Conservation (phyloP, 2,797 vertebrate genomes). For the Stomatorhinus walkeri region DNA sequence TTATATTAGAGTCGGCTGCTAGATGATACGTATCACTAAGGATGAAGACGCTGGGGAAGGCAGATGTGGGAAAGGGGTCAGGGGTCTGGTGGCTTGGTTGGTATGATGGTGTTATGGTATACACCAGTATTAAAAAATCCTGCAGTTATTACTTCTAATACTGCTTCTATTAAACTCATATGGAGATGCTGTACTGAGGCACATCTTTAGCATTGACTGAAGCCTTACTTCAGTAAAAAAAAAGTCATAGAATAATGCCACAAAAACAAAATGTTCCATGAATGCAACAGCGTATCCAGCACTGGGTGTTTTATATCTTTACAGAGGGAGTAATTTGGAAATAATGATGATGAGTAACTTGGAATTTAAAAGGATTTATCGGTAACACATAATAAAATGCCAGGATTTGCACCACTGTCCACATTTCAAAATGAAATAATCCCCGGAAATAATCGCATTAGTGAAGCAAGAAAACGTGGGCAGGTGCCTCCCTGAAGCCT, state of each 20-base stretch:
- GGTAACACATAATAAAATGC: neutral
- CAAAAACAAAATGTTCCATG: neutral
- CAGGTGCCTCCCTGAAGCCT: neutral
- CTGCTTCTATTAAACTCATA: neutral
- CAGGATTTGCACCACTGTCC: neutral
- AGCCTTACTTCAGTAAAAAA: neutral
- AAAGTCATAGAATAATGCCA: neutral
- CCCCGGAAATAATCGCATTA: neutral
- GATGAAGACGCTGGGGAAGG: slow-evolving; percentile 3
- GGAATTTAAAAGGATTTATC: neutral
- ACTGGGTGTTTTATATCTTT: slow-evolving; percentile 15
- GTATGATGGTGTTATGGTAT: slow-evolving; percentile 40
- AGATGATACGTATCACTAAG: neutral
- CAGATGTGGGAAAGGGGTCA: slow-evolving; percentile 71
- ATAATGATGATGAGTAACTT: neutral
- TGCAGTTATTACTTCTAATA: neutral
- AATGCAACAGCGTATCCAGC: slow-evolving; percentile 44
- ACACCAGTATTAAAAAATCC: neutral
- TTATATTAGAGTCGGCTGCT: neutral
- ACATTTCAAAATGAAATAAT: neutral
- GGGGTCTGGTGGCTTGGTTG: slow-evolving; percentile 20
- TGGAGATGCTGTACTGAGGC: neutral
- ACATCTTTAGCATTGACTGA: neutral
- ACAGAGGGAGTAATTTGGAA: neutral
- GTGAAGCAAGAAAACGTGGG: neutral